Evolutionary conservation across 2,113 vertebrate genomes (phyloP).

Genomic region (Scomber colias): DNA sequence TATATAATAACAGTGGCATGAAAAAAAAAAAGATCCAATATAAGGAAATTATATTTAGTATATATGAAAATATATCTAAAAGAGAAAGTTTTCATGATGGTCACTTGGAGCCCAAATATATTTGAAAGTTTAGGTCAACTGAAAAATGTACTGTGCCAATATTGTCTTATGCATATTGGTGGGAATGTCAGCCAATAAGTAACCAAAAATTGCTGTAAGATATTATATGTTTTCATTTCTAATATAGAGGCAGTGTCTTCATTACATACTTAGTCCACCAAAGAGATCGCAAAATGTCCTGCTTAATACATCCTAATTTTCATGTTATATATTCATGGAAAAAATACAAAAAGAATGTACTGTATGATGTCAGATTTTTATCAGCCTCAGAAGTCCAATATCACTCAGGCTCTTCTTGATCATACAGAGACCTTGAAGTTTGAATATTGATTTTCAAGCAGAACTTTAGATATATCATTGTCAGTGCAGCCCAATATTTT

Average conservation of each 20-base stretch:
- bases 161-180: not conserved
- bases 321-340: not conserved
- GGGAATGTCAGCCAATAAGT: not conserved
- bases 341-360: not conserved
- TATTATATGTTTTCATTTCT: not conserved
- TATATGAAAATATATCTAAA: not conserved
- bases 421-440: not conserved
- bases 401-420: not conserved
- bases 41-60: not conserved
- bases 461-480: slow-evolving; percentile 5
- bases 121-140: too few relatives aligned
- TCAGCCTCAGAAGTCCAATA: not conserved
- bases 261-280: not conserved
- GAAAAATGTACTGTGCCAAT: not conserved
- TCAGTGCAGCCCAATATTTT: slow-evolving; percentile 15
- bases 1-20: not conserved
- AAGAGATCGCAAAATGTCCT: not conserved
- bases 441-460: not conserved
- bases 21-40: not conserved
- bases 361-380: not conserved
- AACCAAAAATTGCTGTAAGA: not conserved
- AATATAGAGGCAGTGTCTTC: not conserved
- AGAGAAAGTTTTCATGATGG: not conserved
- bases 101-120: too few relatives aligned
- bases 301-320: not conserved